Conservation (phyloP, 2,797 vertebrate species). For the Sebastes itinus region DNA sequence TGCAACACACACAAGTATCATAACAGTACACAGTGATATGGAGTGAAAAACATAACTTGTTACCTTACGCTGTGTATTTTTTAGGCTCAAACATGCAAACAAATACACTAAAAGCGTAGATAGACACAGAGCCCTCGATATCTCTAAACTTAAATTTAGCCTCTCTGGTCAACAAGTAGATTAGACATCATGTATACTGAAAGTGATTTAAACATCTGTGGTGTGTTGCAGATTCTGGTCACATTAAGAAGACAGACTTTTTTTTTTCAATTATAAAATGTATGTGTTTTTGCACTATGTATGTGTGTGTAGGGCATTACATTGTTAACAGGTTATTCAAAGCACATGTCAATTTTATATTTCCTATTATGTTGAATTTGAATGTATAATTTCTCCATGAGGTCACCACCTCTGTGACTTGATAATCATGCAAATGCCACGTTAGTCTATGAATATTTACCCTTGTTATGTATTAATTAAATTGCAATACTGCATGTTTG, state of each 20-base stretch:
- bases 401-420: neutral
- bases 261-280: neutral
- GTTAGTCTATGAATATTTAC: neutral
- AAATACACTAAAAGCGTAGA: neutral
- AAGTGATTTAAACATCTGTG: neutral
- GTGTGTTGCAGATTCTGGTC: neutral
- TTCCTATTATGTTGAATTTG: neutral
- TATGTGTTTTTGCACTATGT: neutral
- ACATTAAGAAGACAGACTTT: neutral
- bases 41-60: neutral
- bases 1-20: constrained; percentile 20
- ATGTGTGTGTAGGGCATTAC: neutral
- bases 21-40: neutral
- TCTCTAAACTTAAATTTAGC: constrained; percentile 29
- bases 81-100: constrained; percentile 11
- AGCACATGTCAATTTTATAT: neutral
- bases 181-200: constrained; percentile 15
- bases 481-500: neutral
- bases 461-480: neutral
- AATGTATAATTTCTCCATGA: neutral
- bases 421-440: neutral
- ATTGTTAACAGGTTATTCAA: neutral
- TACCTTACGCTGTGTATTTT: neutral
- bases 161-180: constrained; percentile 17
- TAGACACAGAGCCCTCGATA: neutral